Evolutionary conservation across 2,113 vertebrate species (phyloP), one percentile per base, ranked within the genome.

Genomic region (Pipra filicauda): DNA sequence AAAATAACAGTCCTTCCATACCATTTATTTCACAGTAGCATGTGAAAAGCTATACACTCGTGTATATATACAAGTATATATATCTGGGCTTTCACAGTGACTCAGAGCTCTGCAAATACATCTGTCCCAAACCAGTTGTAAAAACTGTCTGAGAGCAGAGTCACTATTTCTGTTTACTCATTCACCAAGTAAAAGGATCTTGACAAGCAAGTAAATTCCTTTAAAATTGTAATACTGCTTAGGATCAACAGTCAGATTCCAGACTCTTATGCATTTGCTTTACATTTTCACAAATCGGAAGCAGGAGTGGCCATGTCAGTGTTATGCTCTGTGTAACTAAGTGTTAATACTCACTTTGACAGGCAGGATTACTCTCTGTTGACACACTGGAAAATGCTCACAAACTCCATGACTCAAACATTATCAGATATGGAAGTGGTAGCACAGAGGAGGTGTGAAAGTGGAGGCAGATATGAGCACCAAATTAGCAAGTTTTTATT

Each of bases 401-500:
- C 72, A 57, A 74, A 75, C 48, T 65, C 57, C 70, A n/a, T 41
- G 73, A 87, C 65, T 92, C 78, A 89, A 91, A 74, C 52, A n/a
- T 65, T 67, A n/a, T 44, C 81, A 85, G 89, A 77, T 85, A 94
- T 22, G 44, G 51, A 95, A 92, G 65, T 61, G 57, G 43, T 15
- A 67, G 35, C 86, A 86, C 37, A 77, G 73, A 91, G 80, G 44
- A 85, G 35, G 66, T 95, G 87, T 82, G 86, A 95, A 93, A 92
- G 69, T 26, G 44, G 48, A 89, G 65, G 80, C 65, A 89, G 91
- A 77, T 52, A 55, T 1, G 11, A 84, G 33, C 51, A 74, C 44
- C 49, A 69, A 95, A 81, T 89, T 92, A 84, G 73, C 61, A 95
- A 59, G 27, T n/a, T 93, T 77, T 89, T 93, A 91, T 95, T 95